phyloP scores from a whole-genome alignment of 2,888 invertebrate species.

The Brachycybe producta region DNA sequence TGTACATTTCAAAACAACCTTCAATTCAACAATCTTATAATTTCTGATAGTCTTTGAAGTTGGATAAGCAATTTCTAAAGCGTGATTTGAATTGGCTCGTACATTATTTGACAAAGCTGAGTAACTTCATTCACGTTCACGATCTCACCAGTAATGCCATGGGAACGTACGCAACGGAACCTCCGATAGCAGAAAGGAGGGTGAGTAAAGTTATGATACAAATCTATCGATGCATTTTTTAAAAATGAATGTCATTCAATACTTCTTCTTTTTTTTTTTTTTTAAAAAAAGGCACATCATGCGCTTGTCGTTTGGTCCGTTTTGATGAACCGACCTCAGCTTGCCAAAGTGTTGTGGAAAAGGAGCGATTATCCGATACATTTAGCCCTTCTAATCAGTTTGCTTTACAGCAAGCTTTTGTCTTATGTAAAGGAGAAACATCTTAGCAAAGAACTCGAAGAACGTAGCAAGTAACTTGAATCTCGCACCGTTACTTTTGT shows the following conservation, averaged over 20 bases:
- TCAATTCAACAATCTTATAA: constrained; percentile 5
- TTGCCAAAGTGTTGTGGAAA: constrained; percentile 27
- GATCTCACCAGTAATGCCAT: constrained; percentile 30
- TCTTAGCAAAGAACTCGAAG: constrained; percentile 24
- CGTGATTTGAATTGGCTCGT: constrained; percentile 27
- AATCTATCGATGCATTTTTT: too few relatives aligned
- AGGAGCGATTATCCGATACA: constrained; percentile 27
- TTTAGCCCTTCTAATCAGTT: constrained; percentile 26
- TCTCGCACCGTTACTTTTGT: background rate
- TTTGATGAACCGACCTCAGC: constrained; percentile 23
- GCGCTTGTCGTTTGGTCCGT: constrained; percentile 26
- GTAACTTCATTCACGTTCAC: constrained; percentile 29
- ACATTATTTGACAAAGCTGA: constrained; percentile 28
- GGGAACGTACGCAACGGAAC: constrained; percentile 24
- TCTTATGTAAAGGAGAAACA: constrained; percentile 24
- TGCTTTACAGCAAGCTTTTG: constrained; percentile 23
- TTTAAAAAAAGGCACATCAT: constrained; percentile 21
- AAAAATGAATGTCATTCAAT: background rate
- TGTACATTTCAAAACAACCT: too few relatives aligned
- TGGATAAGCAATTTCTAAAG: constrained; percentile 24
- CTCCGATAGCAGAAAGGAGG: constrained; percentile 25
- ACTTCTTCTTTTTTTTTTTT: background rate
- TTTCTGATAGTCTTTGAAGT: constrained; percentile 18
- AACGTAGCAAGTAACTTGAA: constrained; percentile 21
- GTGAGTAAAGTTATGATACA: too few relatives aligned